These are phyloP conservation scores for Crossocerus cetratus DNA, from an alignment of 2,888 invertebrate genomes.

Conservation along the genomic window DNA sequence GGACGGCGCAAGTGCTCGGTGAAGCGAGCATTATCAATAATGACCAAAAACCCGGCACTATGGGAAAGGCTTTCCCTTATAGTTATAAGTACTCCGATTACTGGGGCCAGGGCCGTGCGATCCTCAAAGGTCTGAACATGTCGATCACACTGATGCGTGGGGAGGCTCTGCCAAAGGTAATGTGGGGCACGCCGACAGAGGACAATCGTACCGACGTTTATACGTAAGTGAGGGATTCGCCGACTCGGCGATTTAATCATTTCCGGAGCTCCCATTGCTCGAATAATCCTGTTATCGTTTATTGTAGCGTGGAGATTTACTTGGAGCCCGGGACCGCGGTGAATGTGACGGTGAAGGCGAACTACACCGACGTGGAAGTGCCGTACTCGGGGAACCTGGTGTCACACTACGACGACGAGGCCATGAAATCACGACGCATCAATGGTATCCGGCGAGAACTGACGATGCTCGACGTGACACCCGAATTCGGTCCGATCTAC, in stretches of 20 bases:
- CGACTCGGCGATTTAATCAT: no score
- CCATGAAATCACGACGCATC: slow-evolving; percentile 80
- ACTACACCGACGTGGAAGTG: slow-evolving; percentile 85
- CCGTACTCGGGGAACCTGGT: slow-evolving; percentile 86
- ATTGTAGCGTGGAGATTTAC: slow-evolving; percentile 80
- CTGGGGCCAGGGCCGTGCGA: slow-evolving; percentile 89
- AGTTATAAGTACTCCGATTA: slow-evolving; percentile 84
- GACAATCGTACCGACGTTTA: slow-evolving; percentile 79
- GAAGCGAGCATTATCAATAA: slow-evolving; percentile 77
- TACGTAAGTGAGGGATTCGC: slow-evolving; percentile 65
- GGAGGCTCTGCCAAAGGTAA: slow-evolving; percentile 80
- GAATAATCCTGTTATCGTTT: no score
- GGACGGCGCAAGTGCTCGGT: slow-evolving; percentile 70
- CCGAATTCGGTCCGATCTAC: slow-evolving; percentile 87
- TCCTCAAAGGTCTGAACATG: slow-evolving; percentile 84
- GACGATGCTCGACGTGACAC: slow-evolving; percentile 83
- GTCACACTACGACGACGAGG: slow-evolving; percentile 83
- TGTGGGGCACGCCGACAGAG: slow-evolving; percentile 83
- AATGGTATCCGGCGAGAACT: slow-evolving; percentile 83
- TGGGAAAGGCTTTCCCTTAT: slow-evolving; percentile 87
- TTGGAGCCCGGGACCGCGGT: slow-evolving; percentile 89
- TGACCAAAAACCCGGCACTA: slow-evolving; percentile 80
- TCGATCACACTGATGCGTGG: slow-evolving; percentile 81
- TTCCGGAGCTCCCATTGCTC: no score
- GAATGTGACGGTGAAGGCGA: slow-evolving; percentile 88